Conservation (phyloP, 2,113 vertebrate species). For the Athene cunicularia region DNA sequence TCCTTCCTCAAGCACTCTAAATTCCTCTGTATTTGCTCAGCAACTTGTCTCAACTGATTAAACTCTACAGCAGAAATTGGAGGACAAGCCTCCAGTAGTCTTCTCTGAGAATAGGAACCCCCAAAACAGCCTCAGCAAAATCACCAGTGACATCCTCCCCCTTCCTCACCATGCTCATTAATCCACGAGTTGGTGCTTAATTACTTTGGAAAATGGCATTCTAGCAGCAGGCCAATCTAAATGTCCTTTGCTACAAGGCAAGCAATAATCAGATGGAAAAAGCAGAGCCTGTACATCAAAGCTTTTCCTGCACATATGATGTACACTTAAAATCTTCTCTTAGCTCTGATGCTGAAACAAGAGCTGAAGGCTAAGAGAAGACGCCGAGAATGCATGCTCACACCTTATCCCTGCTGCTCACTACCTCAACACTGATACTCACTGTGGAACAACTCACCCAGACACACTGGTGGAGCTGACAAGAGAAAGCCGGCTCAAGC, state of each 20-base stretch:
- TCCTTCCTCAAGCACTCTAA: not conserved
- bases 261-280: not conserved
- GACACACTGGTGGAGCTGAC: not conserved
- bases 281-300: not conserved
- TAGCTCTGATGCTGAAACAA: not conserved
- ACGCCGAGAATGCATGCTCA: not conserved
- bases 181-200: not conserved
- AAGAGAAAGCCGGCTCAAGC: not conserved
- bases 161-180: not conserved
- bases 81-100: not conserved
- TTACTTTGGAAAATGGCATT: not conserved
- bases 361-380: not conserved
- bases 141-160: not conserved
- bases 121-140: not conserved
- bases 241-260: not conserved
- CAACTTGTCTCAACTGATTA: slow-evolving; percentile 41
- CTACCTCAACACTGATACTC: not conserved
- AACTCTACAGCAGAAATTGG: not conserved
- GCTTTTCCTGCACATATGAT: not conserved
- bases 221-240: not conserved
- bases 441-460: not conserved
- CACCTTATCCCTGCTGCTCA: not conserved
- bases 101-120: not conserved
- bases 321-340: not conserved
- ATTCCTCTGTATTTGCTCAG: slow-evolving; percentile 49